Percentiles rank a stretch among this genome's conserved stretches.
phyloP scores from a whole-genome alignment of 2,888 invertebrate genomes.

The Acrobasis consociella region DNA sequence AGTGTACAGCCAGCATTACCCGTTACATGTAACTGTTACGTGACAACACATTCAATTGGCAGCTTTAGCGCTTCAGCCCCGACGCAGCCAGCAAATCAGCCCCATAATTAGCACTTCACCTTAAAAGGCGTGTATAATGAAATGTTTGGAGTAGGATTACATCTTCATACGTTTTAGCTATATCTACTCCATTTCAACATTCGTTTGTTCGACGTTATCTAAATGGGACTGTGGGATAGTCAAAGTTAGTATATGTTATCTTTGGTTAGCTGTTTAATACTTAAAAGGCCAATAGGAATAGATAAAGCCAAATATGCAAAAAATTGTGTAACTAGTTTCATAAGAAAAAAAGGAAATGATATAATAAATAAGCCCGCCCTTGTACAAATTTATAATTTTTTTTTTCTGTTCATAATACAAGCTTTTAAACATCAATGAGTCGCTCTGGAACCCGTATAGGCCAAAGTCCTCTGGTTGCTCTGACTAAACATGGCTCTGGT shows the following conservation, averaged over 20 bases:
- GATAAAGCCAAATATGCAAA: too few species aligned
- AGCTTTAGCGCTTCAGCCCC: slow-evolving; percentile 17
- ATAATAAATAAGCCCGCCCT: too few species aligned
- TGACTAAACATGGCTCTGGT: too few species aligned
- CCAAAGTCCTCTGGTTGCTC: too few species aligned
- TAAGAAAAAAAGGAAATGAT: too few species aligned
- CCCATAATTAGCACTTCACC: slow-evolving; percentile 26
- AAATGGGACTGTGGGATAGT: not conserved
- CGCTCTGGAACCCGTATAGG: too few species aligned
- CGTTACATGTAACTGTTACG: slow-evolving; percentile 23
- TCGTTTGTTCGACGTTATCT: not conserved
- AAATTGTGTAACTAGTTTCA: too few species aligned
- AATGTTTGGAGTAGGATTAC: slow-evolving; percentile 15
- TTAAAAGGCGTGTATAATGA: slow-evolving; percentile 16
- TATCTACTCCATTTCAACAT: not conserved
- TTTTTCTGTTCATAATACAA: too few species aligned
- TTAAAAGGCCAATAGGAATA: too few species aligned
- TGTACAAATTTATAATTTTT: too few species aligned
- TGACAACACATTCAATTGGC: slow-evolving; percentile 26
- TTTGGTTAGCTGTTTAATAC: not conserved
- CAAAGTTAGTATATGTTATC: not conserved
- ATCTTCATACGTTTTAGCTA: slow-evolving; percentile 12
- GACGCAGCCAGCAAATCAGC: slow-evolving; percentile 27
- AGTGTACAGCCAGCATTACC: slow-evolving; percentile 5
- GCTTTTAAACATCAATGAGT: too few species aligned